phyloP scores from a whole-genome alignment of 1,140 invertebrate genomes.

The Eumeta japonica region DNA sequence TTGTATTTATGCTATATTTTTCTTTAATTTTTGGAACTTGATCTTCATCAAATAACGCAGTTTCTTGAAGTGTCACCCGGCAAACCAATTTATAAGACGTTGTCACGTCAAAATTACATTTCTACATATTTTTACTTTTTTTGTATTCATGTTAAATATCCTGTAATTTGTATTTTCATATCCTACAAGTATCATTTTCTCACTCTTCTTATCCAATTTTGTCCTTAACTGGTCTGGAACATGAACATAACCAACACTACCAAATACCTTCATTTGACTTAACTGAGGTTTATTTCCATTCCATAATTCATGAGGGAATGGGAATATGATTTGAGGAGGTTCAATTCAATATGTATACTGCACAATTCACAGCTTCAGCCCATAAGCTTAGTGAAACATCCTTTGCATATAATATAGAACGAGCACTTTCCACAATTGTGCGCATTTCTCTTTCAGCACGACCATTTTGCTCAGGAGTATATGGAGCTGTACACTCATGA shows the following conservation, averaged over 20 bases:
- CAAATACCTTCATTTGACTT: slow-evolving; percentile 14
- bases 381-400: slow-evolving; percentile 15
- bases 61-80: too few species aligned
- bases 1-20: slow-evolving; percentile 12
- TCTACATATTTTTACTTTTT: slow-evolving; percentile 18
- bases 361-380: slow-evolving; percentile 24
- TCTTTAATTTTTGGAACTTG: slow-evolving; percentile 9
- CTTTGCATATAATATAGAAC: slow-evolving; percentile 20
- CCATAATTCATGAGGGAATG: slow-evolving; percentile 13
- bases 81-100: too few species aligned
- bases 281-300: slow-evolving; percentile 12
- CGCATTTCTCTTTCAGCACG: slow-evolving; percentile 35
- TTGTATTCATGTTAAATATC: slow-evolving; percentile 14
- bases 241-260: slow-evolving; percentile 15
- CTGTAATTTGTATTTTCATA: slow-evolving; percentile 16
- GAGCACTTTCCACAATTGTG: slow-evolving; percentile 25
- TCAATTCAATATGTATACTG: slow-evolving; percentile 33
- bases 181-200: slow-evolving; percentile 16
- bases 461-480: slow-evolving; percentile 43
- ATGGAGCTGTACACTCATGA: slow-evolving; percentile 20
- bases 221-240: too few species aligned
- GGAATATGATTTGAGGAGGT: slow-evolving; percentile 13
- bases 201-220: slow-evolving; percentile 16
- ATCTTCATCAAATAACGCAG: slow-evolving; percentile 20
- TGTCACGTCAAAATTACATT: too few species aligned